Conservation (phyloP, 2,888 invertebrate genomes). For the Scaptomyza reducta region DNA sequence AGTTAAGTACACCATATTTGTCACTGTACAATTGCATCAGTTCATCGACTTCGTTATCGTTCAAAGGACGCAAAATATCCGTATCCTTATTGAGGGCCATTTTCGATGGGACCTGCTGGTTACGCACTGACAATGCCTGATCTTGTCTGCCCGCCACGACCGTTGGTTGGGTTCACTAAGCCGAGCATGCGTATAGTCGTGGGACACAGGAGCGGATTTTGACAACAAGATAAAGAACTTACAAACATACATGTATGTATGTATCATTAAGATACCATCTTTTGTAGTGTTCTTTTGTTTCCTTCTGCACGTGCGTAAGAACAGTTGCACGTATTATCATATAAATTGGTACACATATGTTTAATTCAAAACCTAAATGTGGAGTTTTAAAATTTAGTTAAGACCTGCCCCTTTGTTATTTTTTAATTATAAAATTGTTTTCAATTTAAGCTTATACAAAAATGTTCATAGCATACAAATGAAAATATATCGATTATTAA, state of each 20-base stretch:
- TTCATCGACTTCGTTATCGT: constrained; percentile 68
- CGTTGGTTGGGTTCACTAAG: constrained; percentile 2
- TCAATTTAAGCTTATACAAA: too few relatives aligned
- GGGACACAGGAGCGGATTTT: constrained; percentile 37
- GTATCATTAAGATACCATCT: background rate
- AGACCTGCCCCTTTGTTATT: too few relatives aligned
- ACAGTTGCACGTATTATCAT: background rate
- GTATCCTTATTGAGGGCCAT: constrained; percentile 57
- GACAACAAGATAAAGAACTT: background rate
- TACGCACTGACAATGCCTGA: constrained; percentile 9
- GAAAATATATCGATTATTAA: background rate
- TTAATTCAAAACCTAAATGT: too few relatives aligned
- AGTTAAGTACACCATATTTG: constrained; percentile 65
- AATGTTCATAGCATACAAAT: background rate
- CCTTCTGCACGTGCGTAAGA: background rate
- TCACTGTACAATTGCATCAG: constrained; percentile 67
- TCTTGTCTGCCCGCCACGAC: constrained; percentile 20
- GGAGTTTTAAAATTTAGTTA: background rate
- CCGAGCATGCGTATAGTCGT: background rate
- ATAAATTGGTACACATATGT: background rate
- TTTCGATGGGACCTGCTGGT: constrained; percentile 22
- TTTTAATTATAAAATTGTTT: too few relatives aligned
- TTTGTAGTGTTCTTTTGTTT: background rate
- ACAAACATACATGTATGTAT: background rate
- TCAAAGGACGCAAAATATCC: constrained; percentile 77